Percentiles rank a stretch among this genome's conserved stretches.
Conservation (phyloP, 2,888 invertebrate species). For the Amphiduros pacificus region DNA sequence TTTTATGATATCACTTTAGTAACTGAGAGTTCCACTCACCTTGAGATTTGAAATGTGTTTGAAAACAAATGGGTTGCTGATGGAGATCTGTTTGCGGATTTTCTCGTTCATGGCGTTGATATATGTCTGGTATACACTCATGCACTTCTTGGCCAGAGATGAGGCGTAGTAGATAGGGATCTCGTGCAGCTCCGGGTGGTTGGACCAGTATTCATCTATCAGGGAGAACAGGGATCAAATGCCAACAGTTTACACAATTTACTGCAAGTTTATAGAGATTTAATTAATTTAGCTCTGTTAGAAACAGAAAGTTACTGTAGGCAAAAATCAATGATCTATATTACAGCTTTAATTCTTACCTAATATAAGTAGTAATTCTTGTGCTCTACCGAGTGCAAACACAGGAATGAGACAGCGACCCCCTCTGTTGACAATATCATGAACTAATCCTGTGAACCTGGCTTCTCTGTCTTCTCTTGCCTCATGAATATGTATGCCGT, state of each 20-base stretch:
- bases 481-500: slow-evolving; percentile 99
- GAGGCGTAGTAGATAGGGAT: slow-evolving; percentile 99
- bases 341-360: no score
- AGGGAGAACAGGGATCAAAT: no score
- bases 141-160: slow-evolving; percentile 98
- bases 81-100: slow-evolving; percentile 92
- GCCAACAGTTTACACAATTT: no score
- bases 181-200: slow-evolving; percentile 95
- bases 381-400: slow-evolving; percentile 96
- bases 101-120: slow-evolving; percentile 99
- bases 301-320: no score
- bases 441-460: slow-evolving; percentile 88
- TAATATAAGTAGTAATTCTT: slow-evolving; percentile 88
- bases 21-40: slow-evolving; percentile 36
- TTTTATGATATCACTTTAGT: no score
- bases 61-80: slow-evolving; percentile 98
- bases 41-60: slow-evolving; percentile 77
- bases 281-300: no score
- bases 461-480: slow-evolving; percentile 93
- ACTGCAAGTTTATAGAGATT: no score
- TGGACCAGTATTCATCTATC: slow-evolving; percentile 96
- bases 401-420: slow-evolving; percentile 98
- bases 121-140: slow-evolving; percentile 99
- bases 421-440: slow-evolving; percentile 95
- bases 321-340: no score